A percentile compares a stretch with the other conserved stretches of the same genome.
These are phyloP conservation scores for Chondrilla cf. caribensis DNA, from an alignment of 37 sponge, comb jelly and placozoan species.

Conservation along the genomic window DNA sequence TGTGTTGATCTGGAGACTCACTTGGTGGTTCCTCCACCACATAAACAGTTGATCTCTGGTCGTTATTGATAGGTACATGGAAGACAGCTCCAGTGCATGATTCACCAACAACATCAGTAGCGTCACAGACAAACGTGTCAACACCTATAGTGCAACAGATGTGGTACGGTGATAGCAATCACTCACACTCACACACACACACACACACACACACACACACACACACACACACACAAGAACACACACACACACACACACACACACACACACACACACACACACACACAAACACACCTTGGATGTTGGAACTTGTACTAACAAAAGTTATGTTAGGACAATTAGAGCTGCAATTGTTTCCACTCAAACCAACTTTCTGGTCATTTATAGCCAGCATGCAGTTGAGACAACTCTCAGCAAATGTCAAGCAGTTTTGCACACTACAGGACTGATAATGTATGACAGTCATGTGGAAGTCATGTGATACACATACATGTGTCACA, in stretches of 20 bases:
- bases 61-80: background rate
- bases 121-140: constrained; percentile 1
- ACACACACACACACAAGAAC: too few relatives aligned
- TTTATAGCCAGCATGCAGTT: background rate
- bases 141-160: background rate
- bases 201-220: too few relatives aligned
- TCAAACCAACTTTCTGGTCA: background rate
- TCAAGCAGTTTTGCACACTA: background rate
- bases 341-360: background rate
- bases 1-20: background rate
- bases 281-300: background rate
- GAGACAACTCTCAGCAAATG: background rate
- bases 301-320: background rate
- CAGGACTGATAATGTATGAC: background rate
- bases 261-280: background rate
- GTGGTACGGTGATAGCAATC: too few relatives aligned
- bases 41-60: background rate
- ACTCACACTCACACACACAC: background rate
- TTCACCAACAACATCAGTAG: background rate
- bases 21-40: background rate
- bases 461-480: background rate
- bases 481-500: constrained; percentile 4
- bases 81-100: background rate
- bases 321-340: constrained; percentile 11
- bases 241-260: too few relatives aligned